Conservation (phyloP, 1,140 invertebrate genomes). For the Ostrea denselamellosa region DNA sequence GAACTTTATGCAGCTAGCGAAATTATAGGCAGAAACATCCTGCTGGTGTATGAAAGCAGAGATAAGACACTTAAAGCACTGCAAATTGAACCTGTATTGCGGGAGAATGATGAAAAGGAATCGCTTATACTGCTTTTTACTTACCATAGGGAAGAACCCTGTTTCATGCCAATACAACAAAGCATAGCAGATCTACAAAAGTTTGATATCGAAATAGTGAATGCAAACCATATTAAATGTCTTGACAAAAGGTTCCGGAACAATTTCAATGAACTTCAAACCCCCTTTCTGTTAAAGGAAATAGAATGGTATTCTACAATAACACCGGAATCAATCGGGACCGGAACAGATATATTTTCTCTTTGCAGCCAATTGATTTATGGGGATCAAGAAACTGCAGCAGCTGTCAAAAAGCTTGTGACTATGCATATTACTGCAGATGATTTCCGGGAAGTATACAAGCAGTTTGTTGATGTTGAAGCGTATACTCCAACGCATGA, state of each 20-base stretch:
- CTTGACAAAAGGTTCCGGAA: conserved; percentile 37
- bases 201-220: background rate
- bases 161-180: background rate
- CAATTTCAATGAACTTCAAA: background rate
- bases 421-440: background rate
- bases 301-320: background rate
- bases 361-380: background rate
- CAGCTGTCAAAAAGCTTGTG: background rate
- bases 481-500: background rate
- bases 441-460: background rate
- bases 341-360: background rate
- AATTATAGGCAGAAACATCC: background rate
- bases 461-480: background rate
- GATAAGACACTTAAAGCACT: background rate
- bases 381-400: background rate
- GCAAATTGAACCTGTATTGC: background rate
- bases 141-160: too few species aligned
- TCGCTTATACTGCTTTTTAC: background rate
- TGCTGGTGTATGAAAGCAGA: background rate
- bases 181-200: background rate
- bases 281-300: background rate
- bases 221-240: conserved; percentile 15
- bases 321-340: background rate
- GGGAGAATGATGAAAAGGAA: background rate
- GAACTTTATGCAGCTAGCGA: conserved; percentile 19